Percentiles rank a stretch among this genome's conserved stretches.
Evolutionary conservation across 2,797 vertebrate species (phyloP).

Genomic region (Paguma larvata): DNA sequence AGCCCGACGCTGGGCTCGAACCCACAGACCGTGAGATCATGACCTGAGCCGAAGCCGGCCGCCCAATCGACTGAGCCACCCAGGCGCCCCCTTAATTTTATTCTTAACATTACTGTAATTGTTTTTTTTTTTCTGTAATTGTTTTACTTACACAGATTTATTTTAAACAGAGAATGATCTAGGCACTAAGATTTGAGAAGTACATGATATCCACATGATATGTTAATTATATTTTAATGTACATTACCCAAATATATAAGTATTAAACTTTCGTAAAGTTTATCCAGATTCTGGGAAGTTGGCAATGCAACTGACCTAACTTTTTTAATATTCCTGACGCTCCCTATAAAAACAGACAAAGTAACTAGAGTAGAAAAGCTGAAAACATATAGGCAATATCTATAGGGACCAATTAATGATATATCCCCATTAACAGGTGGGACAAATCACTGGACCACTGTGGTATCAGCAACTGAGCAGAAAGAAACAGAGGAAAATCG

Average conservation of each 20-base stretch:
- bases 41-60: no score
- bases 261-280: slow-evolving; percentile 32
- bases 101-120: not conserved
- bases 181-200: not conserved
- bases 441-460: not conserved
- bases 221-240: not conserved
- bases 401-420: not conserved
- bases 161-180: not conserved
- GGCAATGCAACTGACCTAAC: not conserved
- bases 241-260: not conserved
- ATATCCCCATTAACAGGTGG: not conserved
- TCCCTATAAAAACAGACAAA: not conserved
- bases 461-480: not conserved
- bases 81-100: no score
- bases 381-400: not conserved
- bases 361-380: not conserved
- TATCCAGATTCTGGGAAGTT: not conserved
- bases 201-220: not conserved
- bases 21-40: no score
- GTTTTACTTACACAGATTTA: not conserved
- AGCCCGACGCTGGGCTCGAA: no score
- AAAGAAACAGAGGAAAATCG: not conserved
- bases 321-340: not conserved
- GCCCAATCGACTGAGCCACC: no score
- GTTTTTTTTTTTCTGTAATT: not conserved